phyloP scores from a whole-genome alignment of 2,888 invertebrate genomes.

The Gymnocheta viridis region DNA sequence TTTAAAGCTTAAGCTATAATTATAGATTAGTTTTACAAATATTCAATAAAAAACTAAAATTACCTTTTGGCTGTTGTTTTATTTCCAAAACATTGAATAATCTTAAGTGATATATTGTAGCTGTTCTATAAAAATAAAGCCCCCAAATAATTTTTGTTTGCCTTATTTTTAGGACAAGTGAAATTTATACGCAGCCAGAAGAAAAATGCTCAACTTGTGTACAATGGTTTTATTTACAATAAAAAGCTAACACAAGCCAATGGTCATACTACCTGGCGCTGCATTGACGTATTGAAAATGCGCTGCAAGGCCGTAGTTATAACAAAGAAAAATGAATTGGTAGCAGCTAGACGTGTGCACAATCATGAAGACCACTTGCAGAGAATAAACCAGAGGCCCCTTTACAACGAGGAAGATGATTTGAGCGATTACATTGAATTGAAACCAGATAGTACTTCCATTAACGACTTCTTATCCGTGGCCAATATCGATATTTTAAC shows the following conservation, averaged over 20 bases:
- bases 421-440: slow-evolving; percentile 81
- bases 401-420: slow-evolving; percentile 80
- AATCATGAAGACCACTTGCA: slow-evolving; percentile 78
- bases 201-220: slow-evolving; percentile 82
- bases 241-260: slow-evolving; percentile 82
- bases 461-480: slow-evolving; percentile 78
- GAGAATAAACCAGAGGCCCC: slow-evolving; percentile 80
- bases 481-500: slow-evolving; percentile 78
- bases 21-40: neutral
- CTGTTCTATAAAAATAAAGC: neutral
- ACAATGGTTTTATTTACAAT: slow-evolving; percentile 81
- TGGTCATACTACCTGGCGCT: slow-evolving; percentile 82
- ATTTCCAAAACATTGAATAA: slow-evolving; percentile 27
- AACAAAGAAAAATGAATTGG: slow-evolving; percentile 78
- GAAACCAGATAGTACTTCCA: slow-evolving; percentile 78
- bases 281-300: slow-evolving; percentile 80
- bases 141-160: neutral
- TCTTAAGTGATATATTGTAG: slow-evolving; percentile 2
- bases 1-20: too few species aligned
- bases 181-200: slow-evolving; percentile 82
- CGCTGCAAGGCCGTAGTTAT: slow-evolving; percentile 82
- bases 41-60: slow-evolving; percentile 35
- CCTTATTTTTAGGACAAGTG: slow-evolving; percentile 73
- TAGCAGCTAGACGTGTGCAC: slow-evolving; percentile 79
- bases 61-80: slow-evolving; percentile 49